Percentiles rank a stretch among this genome's conserved stretches.
Evolutionary conservation across 1,140 invertebrate genomes (phyloP).

Genomic region (Armadillidium nasatum): DNA sequence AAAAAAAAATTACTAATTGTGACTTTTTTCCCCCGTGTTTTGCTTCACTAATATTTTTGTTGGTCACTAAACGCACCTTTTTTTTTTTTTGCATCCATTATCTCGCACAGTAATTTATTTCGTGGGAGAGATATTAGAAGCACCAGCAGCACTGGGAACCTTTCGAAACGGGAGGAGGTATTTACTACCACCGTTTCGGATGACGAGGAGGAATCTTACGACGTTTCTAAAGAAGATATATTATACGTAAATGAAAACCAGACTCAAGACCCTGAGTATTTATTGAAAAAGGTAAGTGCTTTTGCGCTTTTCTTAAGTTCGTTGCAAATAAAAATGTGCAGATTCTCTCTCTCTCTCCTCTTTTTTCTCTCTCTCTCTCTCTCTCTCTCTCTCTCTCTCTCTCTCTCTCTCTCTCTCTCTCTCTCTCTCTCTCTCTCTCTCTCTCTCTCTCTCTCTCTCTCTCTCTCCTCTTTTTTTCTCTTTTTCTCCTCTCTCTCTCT

Average conservation of each 20-base stretch:
- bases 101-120: background rate
- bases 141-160: slow-evolving; percentile 2
- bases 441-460: no score
- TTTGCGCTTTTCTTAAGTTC: background rate
- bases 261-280: slow-evolving; percentile 19
- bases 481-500: no score
- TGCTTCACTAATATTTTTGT: background rate
- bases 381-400: no score
- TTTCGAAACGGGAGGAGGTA: background rate
- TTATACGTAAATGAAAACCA: slow-evolving; percentile 20
- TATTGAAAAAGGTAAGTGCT: slow-evolving; percentile 24
- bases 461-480: no score
- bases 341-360: no score
- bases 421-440: no score
- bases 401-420: no score
- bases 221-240: slow-evolving; percentile 26
- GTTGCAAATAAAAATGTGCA: background rate
- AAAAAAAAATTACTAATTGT: no score
- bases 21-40: background rate
- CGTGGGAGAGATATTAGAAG: background rate
- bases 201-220: background rate
- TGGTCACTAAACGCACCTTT: background rate
- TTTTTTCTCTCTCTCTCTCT: no score
- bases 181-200: background rate
- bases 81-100: background rate